Conservation (phyloP, 2,113 vertebrate genomes). For the Ptilonorhynchus violaceus region DNA sequence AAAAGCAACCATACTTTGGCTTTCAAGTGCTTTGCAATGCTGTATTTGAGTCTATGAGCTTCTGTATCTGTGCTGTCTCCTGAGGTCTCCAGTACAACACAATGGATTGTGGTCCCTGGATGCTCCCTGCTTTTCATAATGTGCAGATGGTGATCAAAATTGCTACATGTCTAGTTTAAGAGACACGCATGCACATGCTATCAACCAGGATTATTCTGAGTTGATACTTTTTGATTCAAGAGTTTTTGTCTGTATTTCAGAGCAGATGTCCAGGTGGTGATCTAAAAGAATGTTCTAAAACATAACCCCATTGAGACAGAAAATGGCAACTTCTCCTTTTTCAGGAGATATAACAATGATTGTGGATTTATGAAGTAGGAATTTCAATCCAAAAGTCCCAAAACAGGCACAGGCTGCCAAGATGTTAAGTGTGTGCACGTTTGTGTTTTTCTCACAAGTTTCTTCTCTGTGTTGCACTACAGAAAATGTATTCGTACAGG, state of each 20-base stretch:
- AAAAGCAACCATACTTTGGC: neutral
- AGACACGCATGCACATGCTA: fast-evolving
- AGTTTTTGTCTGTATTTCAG: neutral
- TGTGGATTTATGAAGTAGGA: neutral
- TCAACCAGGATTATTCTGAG: neutral
- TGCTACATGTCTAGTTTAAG: neutral
- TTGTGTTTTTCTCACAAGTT: neutral
- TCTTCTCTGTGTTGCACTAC: neutral
- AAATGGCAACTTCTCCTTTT: neutral
- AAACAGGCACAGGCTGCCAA: neutral
- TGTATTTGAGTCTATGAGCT: fast-evolving
- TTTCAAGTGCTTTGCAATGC: neutral
- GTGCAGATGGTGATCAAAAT: neutral
- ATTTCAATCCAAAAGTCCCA: neutral
- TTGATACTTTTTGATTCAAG: neutral
- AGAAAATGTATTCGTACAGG: neutral
- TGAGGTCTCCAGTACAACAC: neutral
- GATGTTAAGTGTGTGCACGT: neutral
- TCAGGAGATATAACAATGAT: neutral
- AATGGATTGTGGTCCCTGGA: neutral
- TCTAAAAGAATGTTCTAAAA: neutral
- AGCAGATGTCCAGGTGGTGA: neutral
- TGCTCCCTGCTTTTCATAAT: neutral
- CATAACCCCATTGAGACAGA: neutral
- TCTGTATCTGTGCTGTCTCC: neutral